Evolutionary conservation across 2,888 invertebrate genomes (phyloP), one percentile per base, ranked within the genome.

Genomic region (Ophion ellenae): DNA sequence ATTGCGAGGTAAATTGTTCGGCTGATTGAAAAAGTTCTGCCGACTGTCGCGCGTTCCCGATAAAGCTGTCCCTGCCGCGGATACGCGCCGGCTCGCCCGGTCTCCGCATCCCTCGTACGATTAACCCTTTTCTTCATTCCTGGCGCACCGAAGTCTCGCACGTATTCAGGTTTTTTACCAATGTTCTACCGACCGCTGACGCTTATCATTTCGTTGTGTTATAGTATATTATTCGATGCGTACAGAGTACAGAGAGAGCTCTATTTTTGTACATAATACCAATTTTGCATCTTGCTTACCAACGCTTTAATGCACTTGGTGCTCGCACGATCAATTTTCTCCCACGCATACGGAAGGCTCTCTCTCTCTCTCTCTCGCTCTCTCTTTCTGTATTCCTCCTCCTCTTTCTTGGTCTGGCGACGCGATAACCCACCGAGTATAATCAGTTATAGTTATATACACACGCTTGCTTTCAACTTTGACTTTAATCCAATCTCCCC

Each of bases 371-470:
- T 20, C 59, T 59, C 36, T 14, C 47, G 11, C n/a, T 40, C 40
- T 40, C 40, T 40, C 7, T 7, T 5, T 7, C 7, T 7, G 5
- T 40, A 3, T 40, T 40, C 40, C 40, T 6, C 40, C 40, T 9
- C 40, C 5, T 40, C 40, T 40, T 40, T 40, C 40, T 40, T 14
- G 53, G 7, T 71, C 71, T 53, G 71, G 63, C 70, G 74, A 67
- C 57, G 71, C 80, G 76, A 84, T 77, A 83, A 76, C 67, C 32
- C 81, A 71, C 83, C 84, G 71, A 83, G 76, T 83, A 66, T 76
- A 85, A 87, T 86, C 88, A 85, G 88, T 86, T 86, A 86, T 84
- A 88, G 86, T 86, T 87, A 87, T 85, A 87, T 84, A 86, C 78
- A 78, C 86, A 40, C 9, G 9, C 40, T 87, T 81, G 81, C 81